Percentiles rank a stretch among this genome's conserved stretches.
Evolutionary conservation across 2,797 vertebrate species (phyloP).

Genomic region (Pipistrellus kuhlii): DNA sequence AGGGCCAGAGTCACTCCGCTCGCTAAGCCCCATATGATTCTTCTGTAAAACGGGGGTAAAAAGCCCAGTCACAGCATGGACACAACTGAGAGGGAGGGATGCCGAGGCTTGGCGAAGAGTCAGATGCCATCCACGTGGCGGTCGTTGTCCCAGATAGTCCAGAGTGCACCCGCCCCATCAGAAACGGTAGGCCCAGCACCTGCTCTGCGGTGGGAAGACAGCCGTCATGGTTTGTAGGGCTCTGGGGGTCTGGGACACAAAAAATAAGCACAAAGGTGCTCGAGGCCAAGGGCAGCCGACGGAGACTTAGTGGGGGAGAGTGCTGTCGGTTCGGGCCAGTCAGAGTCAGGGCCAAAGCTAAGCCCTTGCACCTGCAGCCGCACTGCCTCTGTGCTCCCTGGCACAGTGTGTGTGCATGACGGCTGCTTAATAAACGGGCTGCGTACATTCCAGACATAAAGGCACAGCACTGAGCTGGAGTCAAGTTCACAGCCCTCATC

Average conservation of each 20-base stretch:
- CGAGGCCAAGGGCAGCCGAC: rapidly evolving
- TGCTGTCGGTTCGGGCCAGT: rapidly evolving
- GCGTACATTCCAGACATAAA: not conserved
- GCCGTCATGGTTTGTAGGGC: rapidly evolving
- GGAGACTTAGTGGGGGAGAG: not conserved
- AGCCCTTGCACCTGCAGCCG: not conserved
- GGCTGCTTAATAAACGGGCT: not conserved
- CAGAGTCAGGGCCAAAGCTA: not conserved
- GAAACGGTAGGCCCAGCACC: rapidly evolving
- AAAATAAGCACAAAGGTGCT: rapidly evolving
- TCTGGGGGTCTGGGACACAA: rapidly evolving
- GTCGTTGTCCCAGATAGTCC: rapidly evolving
- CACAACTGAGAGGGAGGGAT: not conserved
- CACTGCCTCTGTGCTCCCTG: rapidly evolving
- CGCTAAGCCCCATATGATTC: not conserved
- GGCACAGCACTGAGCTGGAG: not conserved
- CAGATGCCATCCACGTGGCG: rapidly evolving
- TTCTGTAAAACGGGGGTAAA: not conserved
- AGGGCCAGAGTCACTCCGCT: rapidly evolving
- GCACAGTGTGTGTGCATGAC: rapidly evolving
- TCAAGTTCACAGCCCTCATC: not conserved
- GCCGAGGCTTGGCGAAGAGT: not conserved
- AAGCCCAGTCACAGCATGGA: not conserved
- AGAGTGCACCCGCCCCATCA: rapidly evolving
- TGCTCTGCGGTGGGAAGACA: rapidly evolving